A percentile compares a stretch with the other conserved stretches of the same genome.
Conservation (phyloP, 1,140 invertebrate genomes). For the Drosophila pectinifera region DNA sequence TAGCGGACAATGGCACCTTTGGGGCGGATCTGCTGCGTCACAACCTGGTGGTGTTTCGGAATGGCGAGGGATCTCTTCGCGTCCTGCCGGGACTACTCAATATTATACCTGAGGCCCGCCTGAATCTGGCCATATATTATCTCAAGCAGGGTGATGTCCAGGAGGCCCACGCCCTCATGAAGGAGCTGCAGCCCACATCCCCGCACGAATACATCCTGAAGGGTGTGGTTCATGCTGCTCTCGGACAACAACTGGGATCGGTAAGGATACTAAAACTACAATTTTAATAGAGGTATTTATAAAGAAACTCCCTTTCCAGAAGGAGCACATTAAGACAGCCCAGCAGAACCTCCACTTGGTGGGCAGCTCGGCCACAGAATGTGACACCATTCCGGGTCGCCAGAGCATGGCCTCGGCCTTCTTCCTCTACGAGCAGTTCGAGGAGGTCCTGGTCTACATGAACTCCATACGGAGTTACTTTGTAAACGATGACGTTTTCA, state of each 20-base stretch:
- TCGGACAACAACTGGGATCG: conserved; percentile 96
- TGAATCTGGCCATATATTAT: conserved; percentile 98
- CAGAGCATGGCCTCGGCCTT: conserved; percentile 99
- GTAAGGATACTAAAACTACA: conserved; percentile 85
- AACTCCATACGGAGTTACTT: conserved; percentile 99
- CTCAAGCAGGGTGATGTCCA: conserved; percentile 95
- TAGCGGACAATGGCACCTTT: conserved; percentile 93
- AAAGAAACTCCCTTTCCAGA: conserved; percentile 86
- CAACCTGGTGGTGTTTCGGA: conserved; percentile 97
- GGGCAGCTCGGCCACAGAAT: conserved; percentile 97
- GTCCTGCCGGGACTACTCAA: conserved; percentile 96
- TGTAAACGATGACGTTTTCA: conserved; percentile 98
- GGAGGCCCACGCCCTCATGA: conserved; percentile 96
- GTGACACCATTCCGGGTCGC: conserved; percentile 96
- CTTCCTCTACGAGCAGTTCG: conserved; percentile 97
- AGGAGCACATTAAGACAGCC: conserved; percentile 96
- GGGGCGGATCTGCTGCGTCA: conserved; percentile 97
- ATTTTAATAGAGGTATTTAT: no score
- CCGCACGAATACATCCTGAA: conserved; percentile 99
- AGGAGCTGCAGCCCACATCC: conserved; percentile 96
- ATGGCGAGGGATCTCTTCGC: conserved; percentile 96
- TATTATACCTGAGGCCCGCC: conserved; percentile 97
- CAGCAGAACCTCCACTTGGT: conserved; percentile 98
- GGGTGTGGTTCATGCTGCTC: conserved; percentile 96
- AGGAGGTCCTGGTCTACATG: conserved; percentile 97